Evolutionary conservation across 2,113 vertebrate genomes (phyloP).

Genomic region (Mesocricetus auratus): DNA sequence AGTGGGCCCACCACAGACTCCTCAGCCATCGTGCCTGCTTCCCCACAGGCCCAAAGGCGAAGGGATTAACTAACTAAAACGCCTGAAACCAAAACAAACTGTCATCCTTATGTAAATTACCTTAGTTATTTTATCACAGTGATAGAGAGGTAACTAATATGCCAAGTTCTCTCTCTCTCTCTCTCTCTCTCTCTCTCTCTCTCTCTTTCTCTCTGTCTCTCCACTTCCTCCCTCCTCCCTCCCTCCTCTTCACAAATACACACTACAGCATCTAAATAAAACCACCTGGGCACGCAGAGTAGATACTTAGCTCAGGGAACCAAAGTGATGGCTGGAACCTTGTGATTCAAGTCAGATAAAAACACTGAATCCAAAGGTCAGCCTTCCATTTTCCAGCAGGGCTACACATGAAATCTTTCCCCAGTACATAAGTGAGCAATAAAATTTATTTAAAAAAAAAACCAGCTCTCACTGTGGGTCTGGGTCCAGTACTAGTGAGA

Average conservation of each 20-base stretch:
- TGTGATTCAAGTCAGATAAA: neutral
- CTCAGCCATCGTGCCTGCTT: neutral
- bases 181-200: neutral
- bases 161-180: neutral
- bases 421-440: neutral
- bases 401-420: neutral
- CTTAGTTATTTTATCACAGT: neutral
- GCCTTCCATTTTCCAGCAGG: neutral
- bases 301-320: neutral
- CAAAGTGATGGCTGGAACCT: neutral
- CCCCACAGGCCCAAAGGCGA: neutral
- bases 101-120: neutral
- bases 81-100: neutral
- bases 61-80: neutral
- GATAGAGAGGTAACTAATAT: neutral
- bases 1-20: neutral
- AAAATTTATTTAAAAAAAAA: neutral
- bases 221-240: rapidly evolving
- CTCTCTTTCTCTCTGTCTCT: neutral
- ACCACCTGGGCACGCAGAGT: neutral
- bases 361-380: constrained; percentile 23
- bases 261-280: neutral
- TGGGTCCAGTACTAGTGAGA: neutral
- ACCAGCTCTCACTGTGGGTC: neutral
- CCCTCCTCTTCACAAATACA: neutral